Conservation (phyloP, 2,113 vertebrate genomes). For the Sander vitreus region DNA sequence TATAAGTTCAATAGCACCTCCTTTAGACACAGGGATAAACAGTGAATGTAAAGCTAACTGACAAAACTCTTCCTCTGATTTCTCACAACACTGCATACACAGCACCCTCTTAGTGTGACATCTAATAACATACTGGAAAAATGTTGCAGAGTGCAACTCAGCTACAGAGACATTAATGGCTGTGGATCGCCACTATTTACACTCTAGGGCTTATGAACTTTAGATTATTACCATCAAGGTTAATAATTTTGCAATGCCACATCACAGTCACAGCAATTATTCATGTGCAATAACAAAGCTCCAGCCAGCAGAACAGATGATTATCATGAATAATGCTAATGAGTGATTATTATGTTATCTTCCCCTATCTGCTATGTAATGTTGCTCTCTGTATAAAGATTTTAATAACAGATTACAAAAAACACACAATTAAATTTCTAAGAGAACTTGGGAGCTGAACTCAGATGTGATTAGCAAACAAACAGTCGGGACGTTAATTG, state of each 20-base stretch:
- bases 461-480: background rate
- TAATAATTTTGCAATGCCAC: conserved; percentile 33
- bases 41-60: conserved; percentile 12
- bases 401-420: conserved; percentile 10
- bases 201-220: conserved; percentile 30
- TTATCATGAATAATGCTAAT: conserved; percentile 56
- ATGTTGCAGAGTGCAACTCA: conserved; percentile 2
- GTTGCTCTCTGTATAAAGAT: background rate
- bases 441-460: background rate
- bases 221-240: conserved; percentile 49
- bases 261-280: conserved; percentile 55
- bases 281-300: conserved; percentile 53
- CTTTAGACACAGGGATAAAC: conserved; percentile 11
- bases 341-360: conserved; percentile 29
- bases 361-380: conserved; percentile 11
- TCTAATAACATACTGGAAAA: conserved; percentile 27
- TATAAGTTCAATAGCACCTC: conserved; percentile 25
- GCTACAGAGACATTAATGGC: conserved; percentile 38
- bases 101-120: background rate
- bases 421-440: background rate
- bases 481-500: background rate
- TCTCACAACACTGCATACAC: background rate
- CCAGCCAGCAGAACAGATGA: conserved; percentile 38
- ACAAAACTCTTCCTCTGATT: background rate
- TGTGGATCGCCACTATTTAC: conserved; percentile 25